Evolutionary conservation across 2,113 vertebrate genomes (phyloP), one percentile per base, ranked within the genome.

Genomic region (Anoplopoma fimbria): DNA sequence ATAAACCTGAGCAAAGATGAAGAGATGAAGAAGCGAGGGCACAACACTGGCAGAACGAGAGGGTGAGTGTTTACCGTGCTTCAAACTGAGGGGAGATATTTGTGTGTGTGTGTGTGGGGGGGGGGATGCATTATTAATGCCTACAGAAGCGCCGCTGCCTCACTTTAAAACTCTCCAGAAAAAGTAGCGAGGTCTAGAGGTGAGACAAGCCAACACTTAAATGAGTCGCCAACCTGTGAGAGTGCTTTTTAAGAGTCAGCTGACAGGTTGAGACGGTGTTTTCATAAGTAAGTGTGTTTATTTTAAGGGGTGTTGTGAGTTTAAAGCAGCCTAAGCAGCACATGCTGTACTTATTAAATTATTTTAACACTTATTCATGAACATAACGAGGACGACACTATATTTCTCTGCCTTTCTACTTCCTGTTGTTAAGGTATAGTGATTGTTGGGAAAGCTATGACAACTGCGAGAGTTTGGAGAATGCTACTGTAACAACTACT

Each of bases 101-200:
- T n/a, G n/a, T n/a, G n/a, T n/a, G n/a, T n/a, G n/a, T n/a, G n/a
- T n/a, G n/a, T n/a, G n/a, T n/a, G n/a, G n/a, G n/a, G 27, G 4
- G 9, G 38, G 34, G 9, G 40, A 45, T 72, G 64, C 29, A 64
- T 69, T 65, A 85, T 77, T 73, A 60, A 87, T 55, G 75, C 72
- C 53, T 31, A 42, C 77, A 71, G 4, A 7, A 9, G 19, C 9
- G 14, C 57, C 6, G 69, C 71, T 23, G 42, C 69, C 13, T 19
- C 33, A 7, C 42, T 74, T 69, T 45, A 0, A 55, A 74, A 53
- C 68, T 51, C 38, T 23, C 6, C 29, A 36, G 34, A n/a, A 57
- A 38, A 63, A 40, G 34, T 47, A 71, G 80, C 72, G 53, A 83
- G 81, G 27, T 78, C 29, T 17, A 14, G 5, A 25, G 36, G 19